Percentiles rank a stretch among this genome's conserved stretches.
These are phyloP conservation scores for Magallana ariakensis DNA, from an alignment of 1,140 invertebrate species.

Conservation along the genomic window DNA sequence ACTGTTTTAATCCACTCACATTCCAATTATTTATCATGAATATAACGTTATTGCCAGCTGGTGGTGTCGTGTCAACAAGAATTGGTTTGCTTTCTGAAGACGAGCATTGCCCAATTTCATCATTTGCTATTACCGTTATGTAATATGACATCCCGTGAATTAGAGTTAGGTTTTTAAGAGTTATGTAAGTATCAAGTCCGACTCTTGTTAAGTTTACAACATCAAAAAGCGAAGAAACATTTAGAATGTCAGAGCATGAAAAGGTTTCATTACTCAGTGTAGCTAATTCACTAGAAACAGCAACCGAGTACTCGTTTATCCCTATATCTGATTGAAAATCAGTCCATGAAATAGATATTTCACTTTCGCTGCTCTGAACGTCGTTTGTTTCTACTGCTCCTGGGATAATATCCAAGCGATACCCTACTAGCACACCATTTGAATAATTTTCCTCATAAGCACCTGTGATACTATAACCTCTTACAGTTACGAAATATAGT, in stretches of 20 bases:
- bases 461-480: conserved; percentile 62
- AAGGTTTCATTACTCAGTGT: conserved; percentile 15
- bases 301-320: conserved; percentile 54
- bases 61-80: conserved; percentile 57
- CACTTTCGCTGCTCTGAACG: conserved; percentile 50
- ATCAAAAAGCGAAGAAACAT: conserved; percentile 46
- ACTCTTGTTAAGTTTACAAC: neutral
- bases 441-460: conserved; percentile 60
- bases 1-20: neutral
- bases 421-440: conserved; percentile 65
- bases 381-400: conserved; percentile 46
- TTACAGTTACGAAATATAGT: conserved; percentile 65
- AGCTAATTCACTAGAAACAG: conserved; percentile 31
- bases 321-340: conserved; percentile 63
- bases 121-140: conserved; percentile 49
- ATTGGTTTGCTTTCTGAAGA: conserved; percentile 17
- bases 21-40: conserved; percentile 34
- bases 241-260: conserved; percentile 11
- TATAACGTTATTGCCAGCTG: neutral
- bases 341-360: conserved; percentile 55
- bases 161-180: conserved; percentile 48
- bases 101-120: conserved; percentile 50
- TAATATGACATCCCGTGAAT: conserved; percentile 53
- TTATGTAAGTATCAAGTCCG: conserved; percentile 45
- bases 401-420: conserved; percentile 46